Evolutionary conservation across 2,797 vertebrate genomes (phyloP).

Genomic region (Uromys caudimaculatus): DNA sequence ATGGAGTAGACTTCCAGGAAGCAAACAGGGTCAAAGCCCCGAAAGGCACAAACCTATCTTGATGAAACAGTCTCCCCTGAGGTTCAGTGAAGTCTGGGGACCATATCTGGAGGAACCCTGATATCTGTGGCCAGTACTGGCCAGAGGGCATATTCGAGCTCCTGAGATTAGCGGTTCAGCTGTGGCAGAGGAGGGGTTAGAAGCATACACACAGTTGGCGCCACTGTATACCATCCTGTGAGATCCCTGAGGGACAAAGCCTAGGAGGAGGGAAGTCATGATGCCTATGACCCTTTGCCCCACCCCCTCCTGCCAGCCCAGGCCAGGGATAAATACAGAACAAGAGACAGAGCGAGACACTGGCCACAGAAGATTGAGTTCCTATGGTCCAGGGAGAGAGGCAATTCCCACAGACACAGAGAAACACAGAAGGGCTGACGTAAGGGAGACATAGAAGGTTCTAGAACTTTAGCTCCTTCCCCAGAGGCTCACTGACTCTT

Average conservation of each 20-base stretch:
- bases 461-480: not conserved
- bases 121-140: not conserved
- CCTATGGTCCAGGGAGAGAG: not conserved
- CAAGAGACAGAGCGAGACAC: not conserved
- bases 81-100: not conserved
- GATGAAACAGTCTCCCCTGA: not conserved
- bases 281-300: not conserved
- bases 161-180: not conserved
- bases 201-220: not conserved
- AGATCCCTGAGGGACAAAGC: not conserved
- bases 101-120: not conserved
- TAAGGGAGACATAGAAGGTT: not conserved
- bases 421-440: not conserved
- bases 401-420: not conserved
- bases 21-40: not conserved
- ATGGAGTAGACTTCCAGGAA: not conserved
- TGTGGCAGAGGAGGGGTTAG: not conserved
- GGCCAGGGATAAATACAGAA: no score
- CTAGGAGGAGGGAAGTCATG: not conserved
- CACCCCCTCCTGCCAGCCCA: not conserved
- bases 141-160: not conserved
- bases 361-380: not conserved
- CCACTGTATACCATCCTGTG: not conserved
- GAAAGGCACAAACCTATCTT: no score
- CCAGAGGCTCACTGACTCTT: not conserved